phyloP scores from a whole-genome alignment of 2,113 vertebrate species.

The Microcebus tavaratra region DNA sequence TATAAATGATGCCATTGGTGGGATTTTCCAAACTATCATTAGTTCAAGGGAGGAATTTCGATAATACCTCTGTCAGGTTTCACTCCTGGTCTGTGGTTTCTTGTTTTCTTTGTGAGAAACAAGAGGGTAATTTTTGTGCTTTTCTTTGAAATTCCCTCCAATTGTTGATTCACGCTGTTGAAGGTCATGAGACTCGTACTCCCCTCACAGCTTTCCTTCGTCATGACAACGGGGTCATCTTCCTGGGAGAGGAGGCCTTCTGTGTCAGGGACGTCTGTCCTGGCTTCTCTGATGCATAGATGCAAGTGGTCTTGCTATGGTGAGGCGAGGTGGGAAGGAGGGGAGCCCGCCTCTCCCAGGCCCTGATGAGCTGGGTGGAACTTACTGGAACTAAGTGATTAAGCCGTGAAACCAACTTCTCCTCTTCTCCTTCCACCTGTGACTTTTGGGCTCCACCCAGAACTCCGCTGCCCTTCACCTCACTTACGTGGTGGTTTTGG shows the following conservation, averaged over 20 bases:
- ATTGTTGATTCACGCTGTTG: neutral
- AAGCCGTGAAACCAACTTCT: neutral
- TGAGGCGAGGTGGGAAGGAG: too few relatives aligned
- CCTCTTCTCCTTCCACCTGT: neutral
- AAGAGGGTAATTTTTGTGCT: neutral
- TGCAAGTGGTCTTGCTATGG: neutral
- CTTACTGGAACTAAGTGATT: rapidly evolving
- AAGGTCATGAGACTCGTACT: neutral
- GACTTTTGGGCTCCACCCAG: neutral
- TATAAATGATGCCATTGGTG: neutral
- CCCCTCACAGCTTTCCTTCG: neutral
- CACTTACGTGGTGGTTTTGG: neutral
- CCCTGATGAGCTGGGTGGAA: neutral
- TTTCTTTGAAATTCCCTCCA: neutral
- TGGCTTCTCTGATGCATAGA: neutral
- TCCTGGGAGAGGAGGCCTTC: neutral
- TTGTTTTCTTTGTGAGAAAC: neutral
- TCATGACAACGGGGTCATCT: neutral
- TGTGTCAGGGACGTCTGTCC: rapidly evolving
- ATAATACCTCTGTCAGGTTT: neutral
- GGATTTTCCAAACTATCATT: conserved; percentile 10
- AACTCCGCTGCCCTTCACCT: neutral
- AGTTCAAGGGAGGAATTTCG: neutral
- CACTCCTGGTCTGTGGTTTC: neutral
- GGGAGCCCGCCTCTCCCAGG: rapidly evolving